Evolutionary conservation across 2,113 vertebrate genomes (phyloP).

Genomic region (Burhinus bistriatus): DNA sequence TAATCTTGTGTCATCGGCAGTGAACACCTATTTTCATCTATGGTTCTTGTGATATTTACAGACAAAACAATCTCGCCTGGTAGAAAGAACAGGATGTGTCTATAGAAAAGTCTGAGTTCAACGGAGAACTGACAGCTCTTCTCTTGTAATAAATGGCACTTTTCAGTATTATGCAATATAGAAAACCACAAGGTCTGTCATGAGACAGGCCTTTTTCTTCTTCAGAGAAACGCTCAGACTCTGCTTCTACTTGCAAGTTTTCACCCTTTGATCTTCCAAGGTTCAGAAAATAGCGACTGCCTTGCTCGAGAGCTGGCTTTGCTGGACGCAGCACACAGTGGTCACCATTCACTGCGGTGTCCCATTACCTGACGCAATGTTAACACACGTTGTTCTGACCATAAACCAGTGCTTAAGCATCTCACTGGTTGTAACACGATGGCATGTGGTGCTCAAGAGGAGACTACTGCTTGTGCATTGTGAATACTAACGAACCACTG

Average conservation of each 20-base stretch:
- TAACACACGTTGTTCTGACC: not conserved
- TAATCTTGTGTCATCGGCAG: not conserved
- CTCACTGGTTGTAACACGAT: not conserved
- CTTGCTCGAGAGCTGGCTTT: accelerated
- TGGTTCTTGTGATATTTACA: not conserved
- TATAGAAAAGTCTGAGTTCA: not conserved
- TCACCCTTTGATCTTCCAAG: not conserved
- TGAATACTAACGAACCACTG: not conserved
- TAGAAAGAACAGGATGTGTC: not conserved
- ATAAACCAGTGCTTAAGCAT: not conserved
- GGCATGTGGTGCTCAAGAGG: not conserved
- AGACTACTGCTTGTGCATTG: not conserved
- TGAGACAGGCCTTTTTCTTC: not conserved
- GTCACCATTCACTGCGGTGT: not conserved
- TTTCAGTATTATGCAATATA: not conserved
- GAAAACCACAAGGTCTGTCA: not conserved
- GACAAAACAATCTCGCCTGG: not conserved
- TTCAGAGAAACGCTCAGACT: not conserved
- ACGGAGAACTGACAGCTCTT: not conserved
- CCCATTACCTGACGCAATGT: not conserved
- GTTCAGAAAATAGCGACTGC: not conserved
- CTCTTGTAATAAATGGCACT: not conserved
- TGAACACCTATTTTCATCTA: not conserved
- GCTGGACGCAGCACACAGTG: not conserved
- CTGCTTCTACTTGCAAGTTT: not conserved